Evolutionary conservation across 2,888 invertebrate species (phyloP), one percentile per base, ranked within the genome.

Genomic region (Incurvaria masculella): DNA sequence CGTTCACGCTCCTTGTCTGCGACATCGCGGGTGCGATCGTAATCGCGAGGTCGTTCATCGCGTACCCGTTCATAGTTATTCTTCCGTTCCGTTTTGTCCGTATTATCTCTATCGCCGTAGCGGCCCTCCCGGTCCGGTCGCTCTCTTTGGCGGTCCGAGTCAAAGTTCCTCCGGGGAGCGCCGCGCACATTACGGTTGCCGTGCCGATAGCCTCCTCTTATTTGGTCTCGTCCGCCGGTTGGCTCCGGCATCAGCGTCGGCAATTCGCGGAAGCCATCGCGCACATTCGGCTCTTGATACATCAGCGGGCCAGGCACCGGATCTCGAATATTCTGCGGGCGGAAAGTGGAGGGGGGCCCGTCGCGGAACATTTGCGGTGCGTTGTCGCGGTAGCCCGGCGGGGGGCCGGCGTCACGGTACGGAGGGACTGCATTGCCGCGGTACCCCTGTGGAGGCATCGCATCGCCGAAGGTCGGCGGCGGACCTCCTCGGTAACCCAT

Each of bases 241-340:
- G 8, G 21, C 3, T 48, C 43, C 8, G 43, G 48, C 23, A 39
- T 21, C 2, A 44, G 21, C 5, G 43, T 44, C 21, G 44, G 44
- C 2, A 44, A 17, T 10, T 48, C 48, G 16, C 48, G 42, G 21
- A 21, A 48, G 21, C 20, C 26, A 48, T 75, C 76, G 46, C 75
- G 69, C 55, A 60, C 75, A 52, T 68, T 72, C 42, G 72, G 63
- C 54, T 78, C 76, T 52, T 67, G 66, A 53, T 64, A 74, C 52
- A 65, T 67, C 33, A 33, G 8, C 6, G 33, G 33, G 33, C 60
- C 56, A 20, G 67, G 62, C 16, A 27, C 58, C 20, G 65, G 58
- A 38, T 76, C 76, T 46, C 76, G 69, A 65, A 57, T 74, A 59
- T 68, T 72, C 19, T 75, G 72, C 18, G 72, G 69, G 50, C 74